Evolutionary conservation across 2,797 vertebrate species (phyloP).

Genomic region (Naso thynnoides): DNA sequence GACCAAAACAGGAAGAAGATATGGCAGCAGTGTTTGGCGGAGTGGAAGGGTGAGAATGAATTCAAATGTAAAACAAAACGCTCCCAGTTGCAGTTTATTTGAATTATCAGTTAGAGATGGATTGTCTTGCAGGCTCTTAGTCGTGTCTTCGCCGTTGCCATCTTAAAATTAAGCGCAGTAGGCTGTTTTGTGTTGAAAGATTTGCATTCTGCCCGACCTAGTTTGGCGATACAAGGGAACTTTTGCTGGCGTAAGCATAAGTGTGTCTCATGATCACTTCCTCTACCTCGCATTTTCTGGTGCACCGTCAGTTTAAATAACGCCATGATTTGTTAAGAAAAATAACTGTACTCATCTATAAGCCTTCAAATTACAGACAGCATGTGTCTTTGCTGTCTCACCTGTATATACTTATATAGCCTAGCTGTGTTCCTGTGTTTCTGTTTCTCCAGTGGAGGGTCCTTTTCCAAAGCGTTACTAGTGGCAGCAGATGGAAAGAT

Average conservation of each 20-base stretch:
- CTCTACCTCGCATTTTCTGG: not conserved
- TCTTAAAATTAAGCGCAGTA: not conserved
- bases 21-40: slow-evolving; percentile 84
- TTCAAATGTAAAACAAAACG: not conserved
- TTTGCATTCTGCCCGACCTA: not conserved
- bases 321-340: not conserved
- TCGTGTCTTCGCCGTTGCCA: not conserved
- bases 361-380: no score
- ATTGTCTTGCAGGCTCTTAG: rapidly evolving
- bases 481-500: slow-evolving; percentile 87
- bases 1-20: slow-evolving; percentile 72
- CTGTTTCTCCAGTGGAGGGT: slow-evolving; percentile 85
- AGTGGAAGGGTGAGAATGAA: slow-evolving; percentile 83
- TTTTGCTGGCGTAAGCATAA: not conserved
- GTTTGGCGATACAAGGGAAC: not conserved
- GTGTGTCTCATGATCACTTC: slow-evolving; percentile 43
- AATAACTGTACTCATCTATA: no score
- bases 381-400: no score
- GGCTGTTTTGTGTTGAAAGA: no score
- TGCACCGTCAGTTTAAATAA: not conserved
- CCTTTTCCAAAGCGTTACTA: slow-evolving; percentile 89
- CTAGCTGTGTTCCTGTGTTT: not conserved
- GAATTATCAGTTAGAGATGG: rapidly evolving
- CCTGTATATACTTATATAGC: not conserved
- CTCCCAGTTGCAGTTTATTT: rapidly evolving